Evolutionary conservation across 2,888 invertebrate genomes (phyloP).

Genomic region (Oscheius sp.): DNA sequence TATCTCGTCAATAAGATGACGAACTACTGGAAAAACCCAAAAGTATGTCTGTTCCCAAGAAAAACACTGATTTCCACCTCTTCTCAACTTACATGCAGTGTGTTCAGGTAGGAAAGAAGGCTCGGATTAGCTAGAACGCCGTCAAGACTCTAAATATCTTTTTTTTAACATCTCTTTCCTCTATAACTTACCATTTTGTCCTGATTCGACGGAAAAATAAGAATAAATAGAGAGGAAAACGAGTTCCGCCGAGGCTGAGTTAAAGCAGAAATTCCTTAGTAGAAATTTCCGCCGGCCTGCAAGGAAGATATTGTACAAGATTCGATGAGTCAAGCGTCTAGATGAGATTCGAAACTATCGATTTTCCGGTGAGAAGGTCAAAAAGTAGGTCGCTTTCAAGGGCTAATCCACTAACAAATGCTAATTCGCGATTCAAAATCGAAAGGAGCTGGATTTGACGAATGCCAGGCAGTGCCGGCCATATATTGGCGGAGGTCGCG

Average conservation of each 20-base stretch:
- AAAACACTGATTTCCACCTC: no score
- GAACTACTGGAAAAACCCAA: no score
- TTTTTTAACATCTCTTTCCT: no score
- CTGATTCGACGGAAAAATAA: no score
- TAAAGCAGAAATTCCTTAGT: no score
- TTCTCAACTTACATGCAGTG: background rate
- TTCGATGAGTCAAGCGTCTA: no score
- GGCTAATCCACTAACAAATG: no score
- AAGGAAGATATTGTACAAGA: background rate
- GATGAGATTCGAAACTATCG: background rate
- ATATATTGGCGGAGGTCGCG: background rate
- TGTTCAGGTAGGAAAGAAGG: conserved; percentile 3
- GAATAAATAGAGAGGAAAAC: no score
- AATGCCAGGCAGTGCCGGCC: conserved; percentile 13
- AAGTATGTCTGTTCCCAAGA: no score
- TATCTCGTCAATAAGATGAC: no score
- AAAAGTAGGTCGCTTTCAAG: background rate
- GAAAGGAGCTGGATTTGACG: background rate
- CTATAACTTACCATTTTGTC: background rate
- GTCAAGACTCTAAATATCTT: conserved; percentile 6
- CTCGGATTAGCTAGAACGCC: conserved; percentile 3
- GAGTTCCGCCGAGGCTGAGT: no score
- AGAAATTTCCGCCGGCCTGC: background rate
- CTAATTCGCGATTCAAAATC: background rate
- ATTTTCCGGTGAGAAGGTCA: background rate